Base-by-base conservation (phyloP, 1,140 invertebrate genomes). In the Drosophila cardini region DNA sequence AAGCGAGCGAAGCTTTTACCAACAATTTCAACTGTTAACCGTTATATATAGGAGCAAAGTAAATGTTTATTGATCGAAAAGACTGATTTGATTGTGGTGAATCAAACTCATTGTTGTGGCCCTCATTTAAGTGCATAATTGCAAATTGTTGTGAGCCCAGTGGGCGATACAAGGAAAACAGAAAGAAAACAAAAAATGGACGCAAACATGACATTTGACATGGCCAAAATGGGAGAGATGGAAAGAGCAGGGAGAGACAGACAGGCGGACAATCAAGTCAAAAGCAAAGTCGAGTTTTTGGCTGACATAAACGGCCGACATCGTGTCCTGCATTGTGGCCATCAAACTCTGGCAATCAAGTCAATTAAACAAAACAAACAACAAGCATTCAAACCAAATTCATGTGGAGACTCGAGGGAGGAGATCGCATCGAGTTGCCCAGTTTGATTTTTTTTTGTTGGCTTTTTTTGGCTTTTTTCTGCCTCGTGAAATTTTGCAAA, bases 291-390 rank as follows among this genome's bases (percentile, higher is more conserved):
- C 15, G 40, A 57, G 34, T 32, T 38, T n/a, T 18, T 18, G 15
- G 50, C 65, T 74, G 67, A 74, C 60, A 67, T 65, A 80, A 70
- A 74, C 63, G 64, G 18, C 50, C 53, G 73, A 74, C 65, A 58
- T 85, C 65, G 81, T 85, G 81, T 72, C 71, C 74, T 73, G 57
- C 71, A 69, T 58, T 75, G 21, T 26, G 45, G 53, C 76, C 80
- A 84, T 75, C 80, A 83, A 80, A 78, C 63, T 76, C 60, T 78
- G 64, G 83, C 83, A 87, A 87, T 87, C 84, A 80, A 87, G 84
- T 87, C 83, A 87, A 87, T 87, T 87, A 87, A 87, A 89, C 84
- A 87, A 87, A 87, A 89, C 84, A 87, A 89, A 87, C 84, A 87
- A 87, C 67, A 76, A 63, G 18, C 15, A 58, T 5, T 21, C 18